Evolutionary conservation across 2,113 vertebrate genomes (phyloP), one percentile per base, ranked within the genome.

Genomic region (Sylvietta virens): DNA sequence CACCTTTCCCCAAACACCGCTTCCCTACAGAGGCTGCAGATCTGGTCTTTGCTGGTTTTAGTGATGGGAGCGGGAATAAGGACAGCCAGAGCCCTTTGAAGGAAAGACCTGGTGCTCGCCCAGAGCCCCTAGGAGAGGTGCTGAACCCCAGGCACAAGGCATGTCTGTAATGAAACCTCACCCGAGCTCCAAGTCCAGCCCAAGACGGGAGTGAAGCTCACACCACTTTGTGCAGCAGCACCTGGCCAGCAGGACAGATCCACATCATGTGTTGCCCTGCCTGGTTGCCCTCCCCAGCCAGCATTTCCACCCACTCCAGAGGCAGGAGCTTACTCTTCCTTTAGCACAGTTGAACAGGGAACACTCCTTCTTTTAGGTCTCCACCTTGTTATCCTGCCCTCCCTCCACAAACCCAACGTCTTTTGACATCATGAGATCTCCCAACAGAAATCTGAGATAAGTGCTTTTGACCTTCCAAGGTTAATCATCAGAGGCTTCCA

Each of bases 381-480:
- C 20, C 28, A 54, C 50, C 60, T 89, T 62, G 27, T 26, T 64
- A 37, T 33, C 56, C 76, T 51, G 54, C 62, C 74, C 50, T 87
- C 26, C 40, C 56, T 88, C 48, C 50, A 45, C 56, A 88, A 71
- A 42, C 70, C 71, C 28, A 57, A 21, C 0, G 0, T 58, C 56
- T 94, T 92, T 84, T 88, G 64, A 74, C 50, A 92, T 44, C 69
- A 72, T 0, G 66, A 94, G 80, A 91, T 74, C 47, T 85, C 57
- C 53, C 64, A 69, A 88, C 58, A 86, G 92, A 94, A 84, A 88
- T 61, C 16, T 69, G 62, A 88, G 81, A 94, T 48, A 69, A 95
- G 67, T 80, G 81, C 56, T 95, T 95, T 95, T 86, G 76, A 92
- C 92, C 88, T 92, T 78, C 60, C 93, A 92, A 90, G 92, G 93